Evolutionary conservation across 2,888 invertebrate genomes (phyloP).

Genomic region (Mythimna vitellina): DNA sequence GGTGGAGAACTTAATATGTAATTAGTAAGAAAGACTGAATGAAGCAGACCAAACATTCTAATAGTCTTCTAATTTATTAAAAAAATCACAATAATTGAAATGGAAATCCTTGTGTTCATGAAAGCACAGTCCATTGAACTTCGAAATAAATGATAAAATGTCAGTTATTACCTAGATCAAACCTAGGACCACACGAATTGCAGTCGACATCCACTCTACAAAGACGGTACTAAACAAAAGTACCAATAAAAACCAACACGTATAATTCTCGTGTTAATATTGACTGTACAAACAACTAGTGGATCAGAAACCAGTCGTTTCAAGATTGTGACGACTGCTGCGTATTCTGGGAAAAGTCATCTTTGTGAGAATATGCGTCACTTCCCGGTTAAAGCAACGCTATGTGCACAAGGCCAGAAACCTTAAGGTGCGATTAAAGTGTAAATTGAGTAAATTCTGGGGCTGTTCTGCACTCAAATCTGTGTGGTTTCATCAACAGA

Average conservation of each 20-base stretch:
- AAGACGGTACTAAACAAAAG: slow-evolving; percentile 12
- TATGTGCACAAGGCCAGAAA: slow-evolving; percentile 4
- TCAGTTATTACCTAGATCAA: neutral
- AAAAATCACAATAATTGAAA: neutral
- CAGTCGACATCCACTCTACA: neutral
- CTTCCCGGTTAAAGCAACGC: slow-evolving; percentile 10
- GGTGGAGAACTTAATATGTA: too few relatives aligned
- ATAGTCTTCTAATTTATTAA: too few relatives aligned
- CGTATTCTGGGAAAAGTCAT: slow-evolving; percentile 5
- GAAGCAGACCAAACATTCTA: too few relatives aligned
- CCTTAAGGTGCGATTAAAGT: neutral
- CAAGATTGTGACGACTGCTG: neutral
- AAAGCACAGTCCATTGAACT: too few relatives aligned
- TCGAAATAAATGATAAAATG: too few relatives aligned
- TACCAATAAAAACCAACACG: slow-evolving; percentile 23
- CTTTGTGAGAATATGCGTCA: slow-evolving; percentile 13
- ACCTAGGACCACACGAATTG: neutral
- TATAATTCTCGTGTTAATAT: slow-evolving; percentile 28
- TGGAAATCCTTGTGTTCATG: too few relatives aligned
- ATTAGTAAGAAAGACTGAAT: too few relatives aligned
- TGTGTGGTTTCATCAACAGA: too few relatives aligned
- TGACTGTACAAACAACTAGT: slow-evolving; percentile 14
- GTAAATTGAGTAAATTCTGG: neutral
- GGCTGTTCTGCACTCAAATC: neutral
- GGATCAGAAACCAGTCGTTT: slow-evolving; percentile 11